phyloP scores from a whole-genome alignment of 1,140 invertebrate species.

The Dreissena rostriformis region DNA sequence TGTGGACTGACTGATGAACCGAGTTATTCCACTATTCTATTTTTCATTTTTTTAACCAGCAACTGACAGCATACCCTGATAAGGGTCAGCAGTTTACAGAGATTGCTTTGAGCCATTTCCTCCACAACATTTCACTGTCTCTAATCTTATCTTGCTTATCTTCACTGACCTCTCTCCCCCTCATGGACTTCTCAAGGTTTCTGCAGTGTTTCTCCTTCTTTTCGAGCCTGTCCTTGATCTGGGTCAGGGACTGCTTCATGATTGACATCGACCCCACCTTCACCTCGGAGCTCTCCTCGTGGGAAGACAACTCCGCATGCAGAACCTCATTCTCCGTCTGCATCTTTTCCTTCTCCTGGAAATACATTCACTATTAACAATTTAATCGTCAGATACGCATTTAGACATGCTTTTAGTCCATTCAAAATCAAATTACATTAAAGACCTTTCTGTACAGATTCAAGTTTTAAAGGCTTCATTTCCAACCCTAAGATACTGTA shows the following conservation, averaged over 20 bases:
- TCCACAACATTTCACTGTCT: too few relatives aligned
- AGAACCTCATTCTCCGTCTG: slow-evolving; percentile 45
- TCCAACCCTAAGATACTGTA: too few relatives aligned
- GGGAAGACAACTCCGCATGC: slow-evolving; percentile 18
- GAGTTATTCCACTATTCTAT: too few relatives aligned
- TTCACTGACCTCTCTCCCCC: slow-evolving; percentile 18
- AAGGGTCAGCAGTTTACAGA: too few relatives aligned
- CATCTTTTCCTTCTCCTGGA: slow-evolving; percentile 56
- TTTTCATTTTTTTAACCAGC: too few relatives aligned
- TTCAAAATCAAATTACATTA: not conserved
- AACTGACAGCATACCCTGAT: too few relatives aligned
- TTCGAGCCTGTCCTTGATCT: slow-evolving; percentile 57
- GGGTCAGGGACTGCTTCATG: slow-evolving; percentile 55
- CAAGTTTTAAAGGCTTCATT: too few relatives aligned
- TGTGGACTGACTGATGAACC: too few relatives aligned
- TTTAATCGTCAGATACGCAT: not conserved
- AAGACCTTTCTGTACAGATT: too few relatives aligned
- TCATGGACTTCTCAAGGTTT: slow-evolving; percentile 29
- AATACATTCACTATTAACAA: not conserved
- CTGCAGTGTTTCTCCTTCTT: slow-evolving; percentile 47
- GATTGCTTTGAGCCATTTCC: too few relatives aligned
- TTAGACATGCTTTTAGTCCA: too few relatives aligned
- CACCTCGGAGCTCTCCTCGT: slow-evolving; percentile 10
- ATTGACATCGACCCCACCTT: slow-evolving; percentile 51
- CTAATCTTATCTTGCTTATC: too few relatives aligned